Conservation (phyloP, 2,888 invertebrate species). For the Sycophila texana region DNA sequence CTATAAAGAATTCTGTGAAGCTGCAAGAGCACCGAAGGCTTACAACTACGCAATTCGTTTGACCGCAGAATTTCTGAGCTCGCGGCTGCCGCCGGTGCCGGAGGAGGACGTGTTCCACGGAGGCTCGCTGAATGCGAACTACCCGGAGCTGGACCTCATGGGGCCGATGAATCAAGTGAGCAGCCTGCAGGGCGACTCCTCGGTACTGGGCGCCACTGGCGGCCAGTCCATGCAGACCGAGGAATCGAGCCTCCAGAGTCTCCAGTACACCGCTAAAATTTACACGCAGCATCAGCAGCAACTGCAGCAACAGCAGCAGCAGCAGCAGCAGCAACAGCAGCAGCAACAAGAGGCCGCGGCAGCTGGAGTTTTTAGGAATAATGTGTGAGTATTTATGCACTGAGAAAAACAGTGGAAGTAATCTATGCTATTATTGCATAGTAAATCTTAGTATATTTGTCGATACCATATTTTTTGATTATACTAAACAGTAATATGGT, state of each 20-base stretch:
- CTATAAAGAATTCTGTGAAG: not conserved
- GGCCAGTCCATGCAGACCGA: slow-evolving; percentile 54
- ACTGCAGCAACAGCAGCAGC: slow-evolving; percentile 57
- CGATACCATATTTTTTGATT: too few relatives aligned
- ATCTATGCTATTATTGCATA: too few relatives aligned
- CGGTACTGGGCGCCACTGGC: slow-evolving; percentile 10
- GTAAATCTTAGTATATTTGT: too few relatives aligned
- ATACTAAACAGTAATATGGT: too few relatives aligned
- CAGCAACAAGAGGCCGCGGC: slow-evolving; percentile 53
- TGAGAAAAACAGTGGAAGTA: too few relatives aligned
- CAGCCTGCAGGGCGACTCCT: slow-evolving; percentile 24
- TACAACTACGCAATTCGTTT: slow-evolving; percentile 1
- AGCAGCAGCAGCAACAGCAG: slow-evolving; percentile 59
- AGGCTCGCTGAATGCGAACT: slow-evolving; percentile 63
- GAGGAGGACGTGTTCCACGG: slow-evolving; percentile 77
- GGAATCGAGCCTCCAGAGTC: slow-evolving; percentile 66
- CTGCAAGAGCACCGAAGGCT: not conserved
- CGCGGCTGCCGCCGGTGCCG: slow-evolving; percentile 80
- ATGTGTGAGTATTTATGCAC: slow-evolving; percentile 65
- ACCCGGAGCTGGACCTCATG: slow-evolving; percentile 72
- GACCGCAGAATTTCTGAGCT: slow-evolving; percentile 78
- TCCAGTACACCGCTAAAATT: slow-evolving; percentile 73
- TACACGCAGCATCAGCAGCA: slow-evolving; percentile 68
- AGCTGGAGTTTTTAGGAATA: slow-evolving; percentile 66
- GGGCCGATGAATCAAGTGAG: slow-evolving; percentile 68